Evolutionary conservation across 2,113 vertebrate genomes (phyloP), one percentile per base, ranked within the genome.

Genomic region (Euleptes europaea): DNA sequence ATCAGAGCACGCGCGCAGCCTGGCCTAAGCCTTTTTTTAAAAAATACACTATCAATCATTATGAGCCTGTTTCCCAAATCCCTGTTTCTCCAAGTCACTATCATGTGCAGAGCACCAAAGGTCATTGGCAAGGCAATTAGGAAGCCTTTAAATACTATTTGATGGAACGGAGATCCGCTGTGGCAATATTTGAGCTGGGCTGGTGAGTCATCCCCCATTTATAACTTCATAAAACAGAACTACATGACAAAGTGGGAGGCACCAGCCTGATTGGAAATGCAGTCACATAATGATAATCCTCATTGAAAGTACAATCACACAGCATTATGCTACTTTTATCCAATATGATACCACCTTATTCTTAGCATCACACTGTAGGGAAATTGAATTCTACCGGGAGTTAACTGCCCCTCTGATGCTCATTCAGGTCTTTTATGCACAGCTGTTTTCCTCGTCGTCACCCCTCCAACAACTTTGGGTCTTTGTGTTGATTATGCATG

Each of bases 251-350:
- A 90, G 82, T 0, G 38, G 6, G 88, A 93, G 90, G 88, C 86
- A 85, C 42, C 35, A 60, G 80, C 1, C 89, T 87, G 83, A 26
- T 90, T n/a, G 8, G 2, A 78, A 94, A 72, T 80, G 5, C 67
- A 86, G 90, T 87, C 90, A 93, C 84, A 86, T 9, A 1, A 72
- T 70, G 47, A 74, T 44, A 88, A 33, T 21, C 78, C 69, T 93
- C 81, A 86, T 88, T 92, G 85, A 12, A 51, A 95, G 92, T 21
- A 75, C 88, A 84, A 11, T 93, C 87, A 93, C 90, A 89, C 72
- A 81, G 83, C 87, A 82, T 89, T 88, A 91, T 90, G 92, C 74
- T 93, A 47, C 83, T 91, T 91, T 90, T 73, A 63, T 87, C 91
- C 79, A 84, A 86, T 82, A 54, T 83, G 69, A 94, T 85, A 88